These are phyloP conservation scores for Stenurella melanura DNA, from an alignment of 2,888 invertebrate genomes.

Conservation along the genomic window DNA sequence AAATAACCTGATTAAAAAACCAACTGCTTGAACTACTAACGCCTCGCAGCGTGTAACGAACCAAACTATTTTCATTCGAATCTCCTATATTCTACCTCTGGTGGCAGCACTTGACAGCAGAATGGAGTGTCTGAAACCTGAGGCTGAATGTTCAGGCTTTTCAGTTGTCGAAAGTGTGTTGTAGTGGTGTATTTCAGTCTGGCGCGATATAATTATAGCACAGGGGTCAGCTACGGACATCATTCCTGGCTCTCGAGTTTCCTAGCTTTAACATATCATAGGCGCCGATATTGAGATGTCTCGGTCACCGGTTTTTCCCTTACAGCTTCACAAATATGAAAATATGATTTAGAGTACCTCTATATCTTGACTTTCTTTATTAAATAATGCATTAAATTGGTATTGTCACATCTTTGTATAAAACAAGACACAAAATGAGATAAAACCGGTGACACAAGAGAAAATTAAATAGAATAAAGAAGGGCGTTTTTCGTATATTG, in stretches of 20 bases:
- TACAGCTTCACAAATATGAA: too few species aligned
- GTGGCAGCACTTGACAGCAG: constrained; percentile 24
- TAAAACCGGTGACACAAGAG: too few species aligned
- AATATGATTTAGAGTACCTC: too few species aligned
- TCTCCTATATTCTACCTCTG: not conserved
- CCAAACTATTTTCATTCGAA: constrained; percentile 18
- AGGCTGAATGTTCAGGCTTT: constrained; percentile 16
- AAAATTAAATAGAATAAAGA: too few species aligned
- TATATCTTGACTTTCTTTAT: too few species aligned
- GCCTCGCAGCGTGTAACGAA: constrained; percentile 28
- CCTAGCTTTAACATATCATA: constrained; percentile 14
- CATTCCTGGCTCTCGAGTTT: constrained; percentile 27
- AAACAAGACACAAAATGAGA: too few species aligned
- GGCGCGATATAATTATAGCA: constrained; percentile 32
- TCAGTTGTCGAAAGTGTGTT: constrained; percentile 24
- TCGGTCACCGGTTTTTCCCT: too few species aligned
- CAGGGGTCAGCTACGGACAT: constrained; percentile 31
- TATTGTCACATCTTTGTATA: too few species aligned
- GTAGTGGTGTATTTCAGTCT: constrained; percentile 33
- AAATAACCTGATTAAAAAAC: constrained; percentile 16
- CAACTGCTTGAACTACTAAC: constrained; percentile 18
- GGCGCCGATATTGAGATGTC: not conserved
- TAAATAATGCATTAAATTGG: too few species aligned
- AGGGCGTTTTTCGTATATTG: too few species aligned
- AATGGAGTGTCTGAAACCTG: constrained; percentile 9